These are phyloP conservation scores for Neotoma lepida DNA, from an alignment of 2,113 vertebrate species.

Conservation along the genomic window DNA sequence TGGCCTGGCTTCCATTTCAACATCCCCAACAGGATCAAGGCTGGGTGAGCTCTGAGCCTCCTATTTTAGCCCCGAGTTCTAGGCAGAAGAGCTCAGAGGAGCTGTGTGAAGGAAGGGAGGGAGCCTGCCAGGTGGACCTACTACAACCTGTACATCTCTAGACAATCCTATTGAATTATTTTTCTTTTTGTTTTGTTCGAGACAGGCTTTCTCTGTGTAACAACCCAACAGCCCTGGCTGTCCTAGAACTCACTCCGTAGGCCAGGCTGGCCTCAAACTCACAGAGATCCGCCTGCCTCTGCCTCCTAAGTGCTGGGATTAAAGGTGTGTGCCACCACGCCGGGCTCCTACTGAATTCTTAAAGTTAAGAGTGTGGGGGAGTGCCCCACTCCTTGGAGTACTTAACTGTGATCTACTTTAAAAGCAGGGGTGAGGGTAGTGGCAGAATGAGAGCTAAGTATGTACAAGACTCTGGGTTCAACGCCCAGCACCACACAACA, in stretches of 20 bases:
- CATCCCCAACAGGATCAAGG: neutral
- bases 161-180: neutral
- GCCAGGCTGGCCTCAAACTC: too few species aligned
- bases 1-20: neutral
- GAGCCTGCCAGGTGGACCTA: too few species aligned
- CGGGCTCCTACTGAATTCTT: neutral
- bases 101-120: neutral
- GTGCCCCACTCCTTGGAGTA: neutral
- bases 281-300: too few species aligned
- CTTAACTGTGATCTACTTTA: neutral
- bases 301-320: too few species aligned
- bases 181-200: too few species aligned
- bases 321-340: too few species aligned
- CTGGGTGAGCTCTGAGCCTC: neutral
- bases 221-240: too few species aligned
- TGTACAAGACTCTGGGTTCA: neutral
- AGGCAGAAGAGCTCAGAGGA: neutral
- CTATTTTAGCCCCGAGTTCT: neutral
- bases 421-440: neutral
- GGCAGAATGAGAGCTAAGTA: neutral
- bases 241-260: too few species aligned
- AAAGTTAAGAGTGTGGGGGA: neutral
- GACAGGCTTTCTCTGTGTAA: too few species aligned
- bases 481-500: neutral
- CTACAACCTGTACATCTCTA: neutral